Evolutionary conservation across 2,113 vertebrate species (phyloP).

Genomic region (Cygnus atratus): DNA sequence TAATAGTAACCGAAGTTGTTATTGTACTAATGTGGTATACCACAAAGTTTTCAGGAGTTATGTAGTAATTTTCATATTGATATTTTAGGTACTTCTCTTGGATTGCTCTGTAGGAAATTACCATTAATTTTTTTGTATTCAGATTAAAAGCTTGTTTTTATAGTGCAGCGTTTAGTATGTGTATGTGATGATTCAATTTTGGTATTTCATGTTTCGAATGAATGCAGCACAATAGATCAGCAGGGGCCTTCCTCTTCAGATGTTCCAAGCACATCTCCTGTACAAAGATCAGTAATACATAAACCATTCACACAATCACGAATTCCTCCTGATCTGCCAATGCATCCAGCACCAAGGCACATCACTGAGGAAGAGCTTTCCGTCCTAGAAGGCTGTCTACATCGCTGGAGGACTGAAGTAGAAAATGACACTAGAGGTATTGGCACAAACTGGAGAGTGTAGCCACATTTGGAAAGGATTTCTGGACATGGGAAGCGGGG

Average conservation of each 20-base stretch:
- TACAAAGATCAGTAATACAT: conserved; percentile 86
- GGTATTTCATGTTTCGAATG: conserved; percentile 31
- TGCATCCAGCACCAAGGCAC: conserved; percentile 95
- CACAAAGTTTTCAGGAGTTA: not conserved
- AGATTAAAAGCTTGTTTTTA: not conserved
- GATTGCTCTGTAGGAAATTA: not conserved
- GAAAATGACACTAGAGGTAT: conserved; percentile 95
- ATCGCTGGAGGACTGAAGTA: conserved; percentile 98
- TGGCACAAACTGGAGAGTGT: not conserved
- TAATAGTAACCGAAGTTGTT: not conserved
- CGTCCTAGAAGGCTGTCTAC: conserved; percentile 92
- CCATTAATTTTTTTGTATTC: not conserved
- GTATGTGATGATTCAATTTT: not conserved
- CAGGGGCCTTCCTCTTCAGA: conserved; percentile 82
- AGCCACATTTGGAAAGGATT: not conserved
- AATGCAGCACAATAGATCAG: conserved; percentile 84
- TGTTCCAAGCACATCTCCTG: conserved; percentile 75
- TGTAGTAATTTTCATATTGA: not conserved
- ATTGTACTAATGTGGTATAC: not conserved
- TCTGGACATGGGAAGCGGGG: not conserved
- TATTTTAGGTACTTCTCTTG: not conserved
- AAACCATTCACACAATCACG: conserved; percentile 98
- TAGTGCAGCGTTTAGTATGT: not conserved
- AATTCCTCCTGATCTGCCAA: conserved; percentile 91
- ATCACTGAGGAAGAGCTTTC: conserved; percentile 94